A percentile compares a stretch with the other conserved stretches of the same genome.
Conservation (phyloP, 2,888 invertebrate species). For the Coremacera marginata region DNA sequence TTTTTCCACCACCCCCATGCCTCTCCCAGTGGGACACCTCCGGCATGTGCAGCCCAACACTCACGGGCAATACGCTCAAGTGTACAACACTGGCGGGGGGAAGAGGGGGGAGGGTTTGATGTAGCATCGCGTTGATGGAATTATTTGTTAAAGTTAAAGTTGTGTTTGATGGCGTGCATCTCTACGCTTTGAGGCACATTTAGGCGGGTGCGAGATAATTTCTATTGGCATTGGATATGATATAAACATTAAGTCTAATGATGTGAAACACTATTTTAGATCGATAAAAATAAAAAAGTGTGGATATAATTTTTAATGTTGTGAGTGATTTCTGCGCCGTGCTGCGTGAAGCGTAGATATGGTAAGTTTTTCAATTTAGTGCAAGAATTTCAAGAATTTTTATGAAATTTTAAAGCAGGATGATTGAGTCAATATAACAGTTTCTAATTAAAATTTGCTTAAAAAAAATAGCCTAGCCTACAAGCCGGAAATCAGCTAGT, state of each 20-base stretch:
- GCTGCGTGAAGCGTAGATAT: too few relatives aligned
- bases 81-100: background rate
- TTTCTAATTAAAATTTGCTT: too few relatives aligned
- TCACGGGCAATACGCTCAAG: background rate
- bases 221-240: slow-evolving; percentile 1
- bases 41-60: background rate
- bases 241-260: slow-evolving; percentile 18
- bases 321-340: too few relatives aligned
- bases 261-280: slow-evolving; percentile 54
- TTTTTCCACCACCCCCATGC: background rate
- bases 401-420: too few relatives aligned
- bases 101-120: too few relatives aligned
- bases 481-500: too few relatives aligned
- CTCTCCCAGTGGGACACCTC: background rate
- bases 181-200: background rate
- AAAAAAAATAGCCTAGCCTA: too few relatives aligned
- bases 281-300: background rate
- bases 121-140: slow-evolving; percentile 57
- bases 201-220: background rate
- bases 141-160: slow-evolving; percentile 60
- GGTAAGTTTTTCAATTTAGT: too few relatives aligned
- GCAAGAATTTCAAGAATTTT: too few relatives aligned
- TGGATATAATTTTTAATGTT: too few relatives aligned
- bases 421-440: too few relatives aligned
- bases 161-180: background rate